These are phyloP conservation scores for Chlorodrepanis virens DNA, from an alignment of 2,113 vertebrate species.

Conservation along the genomic window DNA sequence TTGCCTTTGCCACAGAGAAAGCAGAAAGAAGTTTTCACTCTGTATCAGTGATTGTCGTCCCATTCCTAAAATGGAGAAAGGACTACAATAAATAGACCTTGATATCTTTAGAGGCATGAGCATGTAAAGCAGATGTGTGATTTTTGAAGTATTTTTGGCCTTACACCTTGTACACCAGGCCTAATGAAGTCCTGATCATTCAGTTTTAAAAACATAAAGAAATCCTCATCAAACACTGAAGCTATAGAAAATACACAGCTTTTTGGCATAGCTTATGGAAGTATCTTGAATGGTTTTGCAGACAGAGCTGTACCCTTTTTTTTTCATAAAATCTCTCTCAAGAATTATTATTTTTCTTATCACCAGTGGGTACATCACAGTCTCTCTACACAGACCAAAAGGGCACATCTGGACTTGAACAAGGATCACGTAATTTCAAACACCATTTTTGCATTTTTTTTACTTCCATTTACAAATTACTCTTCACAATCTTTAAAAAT, in stretches of 20 bases:
- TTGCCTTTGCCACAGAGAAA: background rate
- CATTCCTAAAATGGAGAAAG: background rate
- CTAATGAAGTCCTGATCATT: background rate
- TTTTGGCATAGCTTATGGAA: background rate
- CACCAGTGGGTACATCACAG: background rate
- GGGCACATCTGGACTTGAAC: background rate
- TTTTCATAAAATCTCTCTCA: background rate
- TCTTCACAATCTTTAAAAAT: background rate
- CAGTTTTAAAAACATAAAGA: background rate
- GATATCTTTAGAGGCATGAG: background rate
- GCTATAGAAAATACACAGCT: background rate
- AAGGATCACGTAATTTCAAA: background rate
- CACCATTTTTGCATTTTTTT: background rate
- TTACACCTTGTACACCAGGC: background rate
- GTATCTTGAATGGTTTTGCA: background rate
- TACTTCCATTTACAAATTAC: background rate
- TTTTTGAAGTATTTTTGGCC: background rate
- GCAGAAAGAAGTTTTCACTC: background rate
- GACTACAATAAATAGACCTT: background rate
- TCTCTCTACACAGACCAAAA: background rate
- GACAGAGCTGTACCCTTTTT: background rate
- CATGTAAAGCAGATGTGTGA: background rate
- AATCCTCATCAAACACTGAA: background rate
- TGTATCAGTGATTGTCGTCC: background rate
- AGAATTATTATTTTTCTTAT: background rate